Conservation (phyloP, 1,140 invertebrate genomes). For the Physella acuta region DNA sequence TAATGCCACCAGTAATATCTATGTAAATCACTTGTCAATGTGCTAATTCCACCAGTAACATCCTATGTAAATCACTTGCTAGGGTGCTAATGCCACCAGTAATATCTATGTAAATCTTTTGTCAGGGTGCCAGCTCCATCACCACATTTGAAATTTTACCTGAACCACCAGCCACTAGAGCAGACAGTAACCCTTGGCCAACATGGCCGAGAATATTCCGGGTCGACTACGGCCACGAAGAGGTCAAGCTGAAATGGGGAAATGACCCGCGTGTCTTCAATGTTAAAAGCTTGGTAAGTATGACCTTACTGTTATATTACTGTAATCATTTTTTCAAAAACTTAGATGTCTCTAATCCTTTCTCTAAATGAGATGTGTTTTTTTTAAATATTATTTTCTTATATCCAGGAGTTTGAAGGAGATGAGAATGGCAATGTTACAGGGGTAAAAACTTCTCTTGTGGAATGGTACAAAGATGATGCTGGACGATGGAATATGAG, state of each 20-base stretch:
- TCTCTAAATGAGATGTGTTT: too few species aligned
- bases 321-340: too few species aligned
- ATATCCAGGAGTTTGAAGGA: slow-evolving; percentile 83
- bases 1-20: too few species aligned
- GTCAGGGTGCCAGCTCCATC: slow-evolving; percentile 87
- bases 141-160: slow-evolving; percentile 97
- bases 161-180: slow-evolving; percentile 78
- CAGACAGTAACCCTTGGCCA: slow-evolving; percentile 93
- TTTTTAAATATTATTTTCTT: slow-evolving; percentile 4
- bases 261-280: slow-evolving; percentile 91
- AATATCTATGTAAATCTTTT: too few species aligned
- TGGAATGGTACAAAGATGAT: slow-evolving; percentile 92
- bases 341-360: too few species aligned
- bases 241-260: slow-evolving; percentile 88
- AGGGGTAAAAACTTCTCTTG: slow-evolving; percentile 85
- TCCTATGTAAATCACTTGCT: too few species aligned
- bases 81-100: too few species aligned
- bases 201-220: slow-evolving; percentile 95
- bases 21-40: too few species aligned
- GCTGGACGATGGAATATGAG: slow-evolving; percentile 92
- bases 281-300: slow-evolving; percentile 80
- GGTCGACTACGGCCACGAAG: slow-evolving; percentile 98
- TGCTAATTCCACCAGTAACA: too few species aligned
- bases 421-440: slow-evolving; percentile 86
- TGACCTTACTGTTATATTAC: background rate